Percentiles rank a stretch among this genome's conserved stretches.
Evolutionary conservation across 2,797 vertebrate genomes (phyloP).

Genomic region (Pelochelys cantorii): DNA sequence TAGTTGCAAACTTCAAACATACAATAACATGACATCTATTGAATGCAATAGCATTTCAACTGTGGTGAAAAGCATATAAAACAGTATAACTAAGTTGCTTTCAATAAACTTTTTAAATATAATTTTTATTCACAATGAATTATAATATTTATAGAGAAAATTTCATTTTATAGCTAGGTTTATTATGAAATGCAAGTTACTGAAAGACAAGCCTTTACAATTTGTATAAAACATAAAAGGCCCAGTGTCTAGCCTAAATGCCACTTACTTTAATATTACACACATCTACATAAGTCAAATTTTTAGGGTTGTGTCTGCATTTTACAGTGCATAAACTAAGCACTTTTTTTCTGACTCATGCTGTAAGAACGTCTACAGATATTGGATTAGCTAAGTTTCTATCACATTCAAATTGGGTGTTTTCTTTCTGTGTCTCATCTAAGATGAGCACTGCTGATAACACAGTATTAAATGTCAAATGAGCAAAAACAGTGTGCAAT

Average conservation of each 20-base stretch:
- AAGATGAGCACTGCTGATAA: conserved; percentile 66
- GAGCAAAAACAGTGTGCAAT: conserved; percentile 45
- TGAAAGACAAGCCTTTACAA: background rate
- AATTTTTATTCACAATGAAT: background rate
- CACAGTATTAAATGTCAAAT: conserved; percentile 69
- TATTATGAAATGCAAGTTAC: fast-evolving
- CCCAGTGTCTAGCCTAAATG: background rate
- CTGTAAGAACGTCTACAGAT: background rate
- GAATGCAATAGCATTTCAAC: conserved; percentile 79
- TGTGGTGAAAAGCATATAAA: conserved; percentile 35
- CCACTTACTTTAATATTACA: background rate
- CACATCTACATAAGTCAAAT: background rate
- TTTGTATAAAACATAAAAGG: background rate
- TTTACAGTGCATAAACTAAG: background rate
- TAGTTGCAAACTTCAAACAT: conserved; percentile 84
- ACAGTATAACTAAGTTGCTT: background rate
- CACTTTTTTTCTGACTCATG: background rate
- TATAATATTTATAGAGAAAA: conserved; percentile 34
- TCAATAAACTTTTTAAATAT: conserved; percentile 26
- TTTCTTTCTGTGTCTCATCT: conserved; percentile 53
- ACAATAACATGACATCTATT: conserved; percentile 80
- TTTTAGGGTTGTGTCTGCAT: conserved; percentile 17
- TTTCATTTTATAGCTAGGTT: fast-evolving
- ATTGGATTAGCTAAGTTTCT: background rate
- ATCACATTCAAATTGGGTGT: conserved; percentile 65